A percentile compares a stretch with the other conserved stretches of the same genome.
phyloP scores from a whole-genome alignment of 1,140 invertebrate genomes.

The Caenorhabditis tropicalis region DNA sequence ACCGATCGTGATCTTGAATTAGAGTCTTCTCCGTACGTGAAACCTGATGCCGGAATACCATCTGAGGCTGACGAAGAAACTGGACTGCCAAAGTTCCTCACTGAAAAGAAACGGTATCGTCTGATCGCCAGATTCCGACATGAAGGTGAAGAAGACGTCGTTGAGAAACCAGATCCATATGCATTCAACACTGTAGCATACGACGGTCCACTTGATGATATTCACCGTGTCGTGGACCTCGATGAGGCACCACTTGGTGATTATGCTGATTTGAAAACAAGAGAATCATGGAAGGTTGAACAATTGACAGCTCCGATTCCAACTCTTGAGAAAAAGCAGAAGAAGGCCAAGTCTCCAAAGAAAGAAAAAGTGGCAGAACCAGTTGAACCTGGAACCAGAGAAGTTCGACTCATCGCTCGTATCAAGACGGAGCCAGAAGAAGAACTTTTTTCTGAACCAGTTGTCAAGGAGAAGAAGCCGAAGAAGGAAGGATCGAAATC shows the following conservation, averaged over 20 bases:
- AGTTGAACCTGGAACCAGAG: background rate
- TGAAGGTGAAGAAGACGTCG: conserved; percentile 62
- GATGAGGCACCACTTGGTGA: background rate
- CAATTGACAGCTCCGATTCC: background rate
- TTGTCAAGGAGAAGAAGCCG: background rate
- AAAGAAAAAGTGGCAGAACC: conserved; percentile 17
- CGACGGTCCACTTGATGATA: conserved; percentile 53
- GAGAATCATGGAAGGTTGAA: background rate
- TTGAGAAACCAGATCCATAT: background rate
- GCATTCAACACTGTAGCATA: conserved; percentile 29
- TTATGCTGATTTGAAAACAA: too few species aligned
- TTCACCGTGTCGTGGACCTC: conserved; percentile 29
- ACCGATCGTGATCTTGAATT: background rate
- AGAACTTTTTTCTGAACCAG: too few species aligned
- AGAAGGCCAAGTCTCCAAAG: conserved; percentile 43
- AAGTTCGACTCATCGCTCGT: conserved; percentile 45
- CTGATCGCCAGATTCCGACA: conserved; percentile 43
- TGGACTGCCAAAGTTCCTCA: background rate
- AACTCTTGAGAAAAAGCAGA: background rate
- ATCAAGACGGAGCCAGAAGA: conserved; percentile 59
- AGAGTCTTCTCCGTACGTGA: background rate
- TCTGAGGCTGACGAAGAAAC: background rate
- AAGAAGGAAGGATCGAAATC: background rate
- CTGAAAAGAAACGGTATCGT: background rate
- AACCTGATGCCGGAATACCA: background rate